Evolutionary conservation across 2,888 invertebrate species (phyloP).

Genomic region (Miltochrista miniata): DNA sequence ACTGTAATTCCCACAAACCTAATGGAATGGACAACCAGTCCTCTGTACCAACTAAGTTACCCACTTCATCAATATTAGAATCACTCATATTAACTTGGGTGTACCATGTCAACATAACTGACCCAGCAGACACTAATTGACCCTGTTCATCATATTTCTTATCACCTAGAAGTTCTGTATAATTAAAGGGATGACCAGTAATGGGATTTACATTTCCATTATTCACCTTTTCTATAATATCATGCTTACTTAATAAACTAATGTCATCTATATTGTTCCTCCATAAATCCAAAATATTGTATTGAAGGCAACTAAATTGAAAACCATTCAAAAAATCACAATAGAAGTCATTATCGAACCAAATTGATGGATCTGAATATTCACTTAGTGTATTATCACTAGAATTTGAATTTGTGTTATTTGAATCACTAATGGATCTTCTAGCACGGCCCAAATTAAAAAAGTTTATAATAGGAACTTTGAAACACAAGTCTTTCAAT

Average conservation of each 20-base stretch:
- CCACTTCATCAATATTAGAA: slow-evolving; percentile 86
- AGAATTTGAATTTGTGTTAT: slow-evolving; percentile 26
- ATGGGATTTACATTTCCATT: slow-evolving; percentile 83
- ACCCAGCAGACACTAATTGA: slow-evolving; percentile 85
- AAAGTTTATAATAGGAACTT: slow-evolving; percentile 74
- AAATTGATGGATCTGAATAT: slow-evolving; percentile 82
- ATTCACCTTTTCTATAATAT: slow-evolving; percentile 86
- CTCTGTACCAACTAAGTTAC: slow-evolving; percentile 89
- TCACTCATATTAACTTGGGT: slow-evolving; percentile 87
- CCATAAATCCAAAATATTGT: slow-evolving; percentile 89
- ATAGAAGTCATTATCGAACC: slow-evolving; percentile 83
- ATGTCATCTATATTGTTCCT: slow-evolving; percentile 82
- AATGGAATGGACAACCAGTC: slow-evolving; percentile 87
- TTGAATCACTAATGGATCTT: slow-evolving; percentile 48
- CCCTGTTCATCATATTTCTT: slow-evolving; percentile 82
- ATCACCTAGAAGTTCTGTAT: slow-evolving; percentile 85
- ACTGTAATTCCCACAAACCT: slow-evolving; percentile 85
- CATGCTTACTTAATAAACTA: slow-evolving; percentile 79
- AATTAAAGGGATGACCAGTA: slow-evolving; percentile 86
- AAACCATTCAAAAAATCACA: slow-evolving; percentile 86
- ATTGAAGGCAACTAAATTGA: slow-evolving; percentile 84
- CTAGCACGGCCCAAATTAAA: slow-evolving; percentile 47
- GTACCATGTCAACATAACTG: slow-evolving; percentile 86
- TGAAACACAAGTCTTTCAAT: slow-evolving; percentile 68
- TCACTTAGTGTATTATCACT: slow-evolving; percentile 48